These are phyloP conservation scores for Smithornis capensis DNA, from an alignment of 2,113 vertebrate genomes.

Conservation along the genomic window DNA sequence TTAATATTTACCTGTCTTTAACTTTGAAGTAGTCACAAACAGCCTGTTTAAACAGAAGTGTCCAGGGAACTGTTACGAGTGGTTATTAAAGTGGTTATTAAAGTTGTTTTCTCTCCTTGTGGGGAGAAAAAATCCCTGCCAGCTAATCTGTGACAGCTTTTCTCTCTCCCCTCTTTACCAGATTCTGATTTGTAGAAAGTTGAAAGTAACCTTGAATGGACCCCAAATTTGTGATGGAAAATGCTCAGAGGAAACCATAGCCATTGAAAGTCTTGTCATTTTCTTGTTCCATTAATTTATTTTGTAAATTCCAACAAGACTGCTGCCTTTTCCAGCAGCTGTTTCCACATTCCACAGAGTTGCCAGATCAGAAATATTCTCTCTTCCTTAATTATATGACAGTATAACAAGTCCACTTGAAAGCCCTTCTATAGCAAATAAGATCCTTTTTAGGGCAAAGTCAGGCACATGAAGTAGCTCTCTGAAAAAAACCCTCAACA, in stretches of 20 bases:
- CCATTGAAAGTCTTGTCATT: neutral
- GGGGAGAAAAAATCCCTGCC: neutral
- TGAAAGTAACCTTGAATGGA: neutral
- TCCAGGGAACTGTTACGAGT: neutral
- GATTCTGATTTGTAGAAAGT: neutral
- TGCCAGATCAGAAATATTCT: conserved; percentile 3
- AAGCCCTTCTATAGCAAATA: neutral
- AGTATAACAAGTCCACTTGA: neutral
- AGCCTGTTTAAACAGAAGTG: neutral
- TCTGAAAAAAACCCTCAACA: neutral
- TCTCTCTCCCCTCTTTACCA: neutral
- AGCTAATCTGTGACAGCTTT: neutral
- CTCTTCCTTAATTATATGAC: neutral
- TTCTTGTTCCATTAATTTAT: neutral
- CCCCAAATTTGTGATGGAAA: neutral
- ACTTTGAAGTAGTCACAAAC: neutral
- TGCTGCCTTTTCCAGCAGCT: neutral
- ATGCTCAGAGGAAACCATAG: neutral
- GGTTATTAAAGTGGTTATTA: neutral
- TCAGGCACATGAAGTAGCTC: neutral
- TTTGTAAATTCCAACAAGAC: neutral
- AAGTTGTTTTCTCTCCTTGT: fast-evolving
- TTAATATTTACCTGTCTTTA: neutral
- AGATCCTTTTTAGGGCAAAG: conserved; percentile 39
- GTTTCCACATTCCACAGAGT: neutral